Percentiles rank a stretch among this genome's conserved stretches.
Conservation (phyloP, 2,113 vertebrate genomes). For the Bubo bubo region DNA sequence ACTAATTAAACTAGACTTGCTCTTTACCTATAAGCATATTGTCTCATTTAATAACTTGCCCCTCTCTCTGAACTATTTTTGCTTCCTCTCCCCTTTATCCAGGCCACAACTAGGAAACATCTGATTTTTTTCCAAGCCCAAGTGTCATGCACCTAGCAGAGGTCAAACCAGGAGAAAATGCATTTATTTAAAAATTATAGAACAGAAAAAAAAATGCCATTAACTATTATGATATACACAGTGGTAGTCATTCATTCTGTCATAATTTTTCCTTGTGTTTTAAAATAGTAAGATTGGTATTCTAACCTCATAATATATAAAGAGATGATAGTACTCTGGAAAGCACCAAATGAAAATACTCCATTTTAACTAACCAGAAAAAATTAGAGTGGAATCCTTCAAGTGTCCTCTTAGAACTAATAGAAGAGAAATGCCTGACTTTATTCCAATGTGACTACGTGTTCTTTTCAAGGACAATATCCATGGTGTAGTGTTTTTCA, state of each 20-base stretch:
- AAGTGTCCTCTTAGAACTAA: neutral
- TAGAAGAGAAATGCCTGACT: neutral
- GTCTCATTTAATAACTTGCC: neutral
- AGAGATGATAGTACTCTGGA: neutral
- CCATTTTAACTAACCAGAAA: neutral
- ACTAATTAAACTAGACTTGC: neutral
- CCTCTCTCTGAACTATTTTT: neutral
- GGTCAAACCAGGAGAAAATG: neutral
- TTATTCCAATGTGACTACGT: neutral
- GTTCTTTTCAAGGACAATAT: neutral
- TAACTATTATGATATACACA: neutral
- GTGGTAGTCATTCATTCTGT: neutral
- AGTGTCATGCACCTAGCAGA: neutral
- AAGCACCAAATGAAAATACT: neutral
- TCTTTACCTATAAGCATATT: neutral
- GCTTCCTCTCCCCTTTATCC: neutral
- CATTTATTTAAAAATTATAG: neutral
- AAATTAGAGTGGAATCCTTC: neutral
- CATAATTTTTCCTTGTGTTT: neutral
- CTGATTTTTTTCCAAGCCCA: neutral
- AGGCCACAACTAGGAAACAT: neutral
- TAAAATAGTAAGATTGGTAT: neutral
- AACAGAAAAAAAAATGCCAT: neutral
- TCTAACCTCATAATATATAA: neutral
- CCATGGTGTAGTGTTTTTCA: neutral